Conservation (phyloP, 1,140 invertebrate species). For the Helicoverpa zea region DNA sequence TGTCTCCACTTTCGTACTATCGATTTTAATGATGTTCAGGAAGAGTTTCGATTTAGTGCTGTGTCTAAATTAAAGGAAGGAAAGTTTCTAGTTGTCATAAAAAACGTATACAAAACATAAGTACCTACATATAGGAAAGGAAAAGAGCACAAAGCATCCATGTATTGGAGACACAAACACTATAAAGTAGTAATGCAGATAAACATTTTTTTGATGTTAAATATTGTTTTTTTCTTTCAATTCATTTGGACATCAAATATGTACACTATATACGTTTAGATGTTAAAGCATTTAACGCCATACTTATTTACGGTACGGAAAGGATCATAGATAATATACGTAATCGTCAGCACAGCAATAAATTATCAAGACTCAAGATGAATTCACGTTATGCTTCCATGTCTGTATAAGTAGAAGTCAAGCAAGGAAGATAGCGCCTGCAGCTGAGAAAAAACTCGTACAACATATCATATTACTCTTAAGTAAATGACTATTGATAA, state of each 20-base stretch:
- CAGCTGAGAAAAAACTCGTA: slow-evolving; percentile 23
- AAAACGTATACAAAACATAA: no score
- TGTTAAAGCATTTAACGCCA: no score
- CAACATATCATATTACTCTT: slow-evolving; percentile 18
- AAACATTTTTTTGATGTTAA: no score
- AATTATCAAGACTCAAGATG: slow-evolving; percentile 19
- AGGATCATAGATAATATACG: slow-evolving; percentile 3
- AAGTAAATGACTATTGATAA: slow-evolving; percentile 8
- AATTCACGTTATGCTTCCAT: slow-evolving; percentile 18
- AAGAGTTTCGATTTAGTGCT: not conserved
- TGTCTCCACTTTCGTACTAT: slow-evolving; percentile 29
- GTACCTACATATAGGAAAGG: no score
- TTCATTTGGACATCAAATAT: no score
- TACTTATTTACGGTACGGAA: not conserved
- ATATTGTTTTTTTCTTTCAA: no score
- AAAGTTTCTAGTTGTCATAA: no score
- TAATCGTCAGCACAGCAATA: slow-evolving; percentile 20
- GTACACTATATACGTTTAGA: no score
- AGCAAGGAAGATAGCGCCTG: slow-evolving; percentile 24
- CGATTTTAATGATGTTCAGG: slow-evolving; percentile 32
- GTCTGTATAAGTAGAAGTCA: slow-evolving; percentile 20
- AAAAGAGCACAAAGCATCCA: no score
- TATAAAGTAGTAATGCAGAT: no score
- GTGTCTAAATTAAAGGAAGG: not conserved
- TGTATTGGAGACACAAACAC: no score